Conservation (phyloP, 2,113 vertebrate species). For the Sialia sialis region DNA sequence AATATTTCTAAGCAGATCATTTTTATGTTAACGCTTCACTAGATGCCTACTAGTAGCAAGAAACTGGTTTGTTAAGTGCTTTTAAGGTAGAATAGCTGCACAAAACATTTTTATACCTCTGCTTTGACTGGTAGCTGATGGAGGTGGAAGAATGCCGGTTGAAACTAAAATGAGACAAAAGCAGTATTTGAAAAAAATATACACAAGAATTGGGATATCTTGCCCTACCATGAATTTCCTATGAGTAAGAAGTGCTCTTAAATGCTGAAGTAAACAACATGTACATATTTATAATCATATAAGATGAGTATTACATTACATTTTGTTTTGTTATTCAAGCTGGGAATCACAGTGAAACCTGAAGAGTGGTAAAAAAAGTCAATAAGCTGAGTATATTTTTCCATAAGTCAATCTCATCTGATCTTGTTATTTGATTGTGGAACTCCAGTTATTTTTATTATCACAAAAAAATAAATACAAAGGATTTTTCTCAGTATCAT, state of each 20-base stretch:
- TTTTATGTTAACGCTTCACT: slow-evolving; percentile 46
- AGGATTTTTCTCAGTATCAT: background rate
- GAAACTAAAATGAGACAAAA: slow-evolving; percentile 73
- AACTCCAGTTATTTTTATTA: background rate
- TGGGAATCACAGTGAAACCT: background rate
- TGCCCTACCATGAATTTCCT: background rate
- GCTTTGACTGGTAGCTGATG: slow-evolving; percentile 74
- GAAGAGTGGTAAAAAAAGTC: background rate
- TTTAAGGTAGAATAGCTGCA: slow-evolving; percentile 33
- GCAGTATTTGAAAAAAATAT: background rate
- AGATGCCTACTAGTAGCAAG: slow-evolving; percentile 25
- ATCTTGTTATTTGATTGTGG: background rate
- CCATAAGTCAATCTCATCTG: background rate
- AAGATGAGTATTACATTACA: background rate
- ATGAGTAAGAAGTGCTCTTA: background rate
- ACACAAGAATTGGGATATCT: background rate
- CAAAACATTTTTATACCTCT: slow-evolving; percentile 62
- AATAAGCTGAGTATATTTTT: background rate
- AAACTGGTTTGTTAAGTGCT: slow-evolving; percentile 33
- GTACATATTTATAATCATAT: background rate
- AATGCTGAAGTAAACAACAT: background rate
- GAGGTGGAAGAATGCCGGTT: slow-evolving; percentile 73
- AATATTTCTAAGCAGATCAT: background rate
- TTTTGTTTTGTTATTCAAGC: background rate
- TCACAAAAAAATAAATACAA: background rate